Evolutionary conservation across 1,140 invertebrate genomes (phyloP), one percentile per base, ranked within the genome.

Genomic region (Cheumatopsyche charites): DNA sequence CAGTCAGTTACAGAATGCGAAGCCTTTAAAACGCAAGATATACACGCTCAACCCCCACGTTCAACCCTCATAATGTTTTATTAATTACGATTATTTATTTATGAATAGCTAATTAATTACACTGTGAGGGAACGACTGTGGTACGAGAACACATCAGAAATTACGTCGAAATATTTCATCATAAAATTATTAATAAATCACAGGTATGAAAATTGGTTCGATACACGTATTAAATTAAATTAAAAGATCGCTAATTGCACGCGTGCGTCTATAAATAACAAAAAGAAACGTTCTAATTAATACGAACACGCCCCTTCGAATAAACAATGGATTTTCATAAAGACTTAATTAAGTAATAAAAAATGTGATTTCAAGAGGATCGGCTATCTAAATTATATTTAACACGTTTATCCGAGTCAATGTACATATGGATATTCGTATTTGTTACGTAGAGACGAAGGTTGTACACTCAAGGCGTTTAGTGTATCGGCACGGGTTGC

Each of bases 31-130:
- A 36, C 29, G 9, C 66, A 68, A 68, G 66, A 55, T 58, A 58
- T 23, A 58, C 36, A 68, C 45, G 15, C 42, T n/a, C 66, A 9
- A 36, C 29, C 29, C 29, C 29, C 29, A n/a, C 29, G 3, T 36
- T 36, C 29, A 36, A 36, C 29, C 29, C 29, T 36, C 47, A 25
- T 68, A 68, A 68, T 68, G 66, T 68, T 68, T 68, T 68, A 68
- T 68, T 68, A 68, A 68, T 68, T 68, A 55, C 49, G 15, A 45
- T 68, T 68, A 68, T 68, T 68, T 68, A 68, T 45, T 68, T 68
- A 52, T 68, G 66, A 68, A 68, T 68, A 23, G 66, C 66, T 68
- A 68, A 68, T 68, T 68, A 68, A 68, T 68, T 68, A 68, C 66
- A 68, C 66, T 26, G 66, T 26, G 26, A n/a, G 49, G 66, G 66